Evolutionary conservation across 2,113 vertebrate species (phyloP).

Genomic region (Pampusana beccarii): DNA sequence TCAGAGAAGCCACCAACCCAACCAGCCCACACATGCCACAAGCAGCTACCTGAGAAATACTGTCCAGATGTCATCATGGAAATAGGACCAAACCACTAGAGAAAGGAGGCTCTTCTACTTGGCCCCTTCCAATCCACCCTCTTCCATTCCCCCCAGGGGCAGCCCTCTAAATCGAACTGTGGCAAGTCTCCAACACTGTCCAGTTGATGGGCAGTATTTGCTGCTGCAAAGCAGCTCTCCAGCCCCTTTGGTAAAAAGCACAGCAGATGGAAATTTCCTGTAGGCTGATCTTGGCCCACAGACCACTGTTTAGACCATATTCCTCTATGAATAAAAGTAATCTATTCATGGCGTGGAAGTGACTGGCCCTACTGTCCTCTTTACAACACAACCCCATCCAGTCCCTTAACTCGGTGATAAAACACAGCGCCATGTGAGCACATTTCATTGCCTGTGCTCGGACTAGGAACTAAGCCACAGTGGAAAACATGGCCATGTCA

Average conservation of each 20-base stretch:
- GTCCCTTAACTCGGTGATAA: not conserved
- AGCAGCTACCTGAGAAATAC: not conserved
- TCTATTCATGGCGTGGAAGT: not conserved
- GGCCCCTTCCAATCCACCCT: not conserved
- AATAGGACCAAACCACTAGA: not conserved
- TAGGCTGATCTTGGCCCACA: conserved; percentile 30
- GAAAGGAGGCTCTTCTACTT: not conserved
- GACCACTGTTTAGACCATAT: not conserved
- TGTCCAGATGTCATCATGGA: not conserved
- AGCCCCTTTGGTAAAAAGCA: not conserved
- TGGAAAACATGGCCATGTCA: conserved; percentile 33
- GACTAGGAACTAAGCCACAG: conserved; percentile 16
- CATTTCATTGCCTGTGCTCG: not conserved
- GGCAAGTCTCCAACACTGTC: not conserved
- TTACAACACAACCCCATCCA: not conserved
- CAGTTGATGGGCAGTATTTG: not conserved
- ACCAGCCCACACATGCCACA: not conserved
- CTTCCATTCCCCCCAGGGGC: not conserved
- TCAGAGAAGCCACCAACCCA: not conserved
- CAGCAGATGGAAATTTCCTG: conserved; percentile 38
- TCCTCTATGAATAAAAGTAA: conserved; percentile 1
- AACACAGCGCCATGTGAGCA: not conserved
- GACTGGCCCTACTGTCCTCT: conserved; percentile 20
- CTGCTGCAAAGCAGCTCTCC: not conserved
- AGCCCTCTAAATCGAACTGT: not conserved